Percentiles rank a stretch among this genome's conserved stretches.
phyloP scores from a whole-genome alignment of 1,140 invertebrate species.

The Drosophila miranda region DNA sequence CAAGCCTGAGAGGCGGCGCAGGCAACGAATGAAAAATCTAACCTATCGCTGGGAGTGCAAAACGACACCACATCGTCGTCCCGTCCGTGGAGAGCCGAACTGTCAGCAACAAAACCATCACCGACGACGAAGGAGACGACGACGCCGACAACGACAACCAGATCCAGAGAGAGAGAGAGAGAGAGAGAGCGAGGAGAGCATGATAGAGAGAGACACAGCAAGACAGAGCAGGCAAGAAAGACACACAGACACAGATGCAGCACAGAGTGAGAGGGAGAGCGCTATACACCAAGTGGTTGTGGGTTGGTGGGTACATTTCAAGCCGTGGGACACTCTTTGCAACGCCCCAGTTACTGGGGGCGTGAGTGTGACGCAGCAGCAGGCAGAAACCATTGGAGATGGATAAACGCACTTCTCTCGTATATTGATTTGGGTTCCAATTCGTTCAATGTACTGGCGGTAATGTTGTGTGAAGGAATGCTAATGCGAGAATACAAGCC shows the following conservation, averaged over 20 bases:
- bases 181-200: not conserved
- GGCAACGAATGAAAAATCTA: slow-evolving; percentile 59
- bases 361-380: slow-evolving; percentile 17
- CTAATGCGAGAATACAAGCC: too few relatives aligned
- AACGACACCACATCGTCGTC: slow-evolving; percentile 47
- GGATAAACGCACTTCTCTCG: too few relatives aligned
- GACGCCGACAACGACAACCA: not conserved
- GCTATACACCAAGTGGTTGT: too few relatives aligned
- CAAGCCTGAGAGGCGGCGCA: slow-evolving; percentile 1
- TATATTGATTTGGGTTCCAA: too few relatives aligned
- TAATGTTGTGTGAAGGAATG: too few relatives aligned
- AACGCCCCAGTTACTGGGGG: slow-evolving; percentile 49
- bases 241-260: not conserved
- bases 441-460: too few relatives aligned
- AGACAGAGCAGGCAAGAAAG: too few relatives aligned
- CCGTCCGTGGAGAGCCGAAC: slow-evolving; percentile 64
- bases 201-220: slow-evolving; percentile 1
- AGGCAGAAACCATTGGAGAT: too few relatives aligned
- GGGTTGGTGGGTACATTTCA: too few relatives aligned
- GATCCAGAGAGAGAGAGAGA: slow-evolving; percentile 14
- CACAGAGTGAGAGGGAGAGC: not conserved
- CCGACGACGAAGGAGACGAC: too few relatives aligned
- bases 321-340: slow-evolving; percentile 32
- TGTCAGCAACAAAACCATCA: slow-evolving; percentile 71
- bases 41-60: slow-evolving; percentile 64